Conservation (phyloP, 2,888 invertebrate genomes). For the Melinopterus prodromus region DNA sequence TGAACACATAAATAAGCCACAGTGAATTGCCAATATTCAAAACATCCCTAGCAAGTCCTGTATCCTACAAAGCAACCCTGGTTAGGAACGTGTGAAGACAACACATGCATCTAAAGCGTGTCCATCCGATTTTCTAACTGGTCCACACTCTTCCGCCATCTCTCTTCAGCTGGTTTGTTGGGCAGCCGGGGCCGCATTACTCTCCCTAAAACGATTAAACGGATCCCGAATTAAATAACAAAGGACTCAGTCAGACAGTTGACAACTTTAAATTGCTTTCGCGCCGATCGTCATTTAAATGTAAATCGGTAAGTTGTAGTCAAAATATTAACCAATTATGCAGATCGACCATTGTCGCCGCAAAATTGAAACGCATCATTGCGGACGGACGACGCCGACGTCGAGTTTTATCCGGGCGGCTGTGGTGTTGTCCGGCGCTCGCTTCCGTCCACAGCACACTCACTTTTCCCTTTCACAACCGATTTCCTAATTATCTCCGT, state of each 20-base stretch:
- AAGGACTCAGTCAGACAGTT: slow-evolving; percentile 61
- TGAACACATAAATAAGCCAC: too few species aligned
- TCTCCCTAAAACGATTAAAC: slow-evolving; percentile 55
- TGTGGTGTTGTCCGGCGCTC: neutral
- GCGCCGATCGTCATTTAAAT: slow-evolving; percentile 61
- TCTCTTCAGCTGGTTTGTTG: neutral
- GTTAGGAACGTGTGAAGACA: neutral
- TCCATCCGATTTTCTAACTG: neutral
- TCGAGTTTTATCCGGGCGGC: slow-evolving; percentile 30
- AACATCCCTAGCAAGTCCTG: neutral
- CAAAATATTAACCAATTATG: slow-evolving; percentile 62
- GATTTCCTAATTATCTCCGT: slow-evolving; percentile 18
- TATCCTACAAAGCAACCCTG: neutral
- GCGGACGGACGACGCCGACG: slow-evolving; percentile 13
- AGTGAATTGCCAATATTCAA: neutral
- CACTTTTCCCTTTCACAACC: slow-evolving; percentile 12
- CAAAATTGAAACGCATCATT: slow-evolving; percentile 26
- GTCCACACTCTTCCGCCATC: neutral
- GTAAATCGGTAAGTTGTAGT: slow-evolving; percentile 61
- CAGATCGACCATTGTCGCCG: slow-evolving; percentile 41
- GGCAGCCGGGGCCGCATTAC: slow-evolving; percentile 17
- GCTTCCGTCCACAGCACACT: neutral
- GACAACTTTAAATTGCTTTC: slow-evolving; percentile 63
- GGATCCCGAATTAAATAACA: slow-evolving; percentile 60
- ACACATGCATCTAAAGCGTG: neutral